These are phyloP conservation scores for Oligia latruncula DNA, from an alignment of 2,888 invertebrate genomes.

Conservation along the genomic window DNA sequence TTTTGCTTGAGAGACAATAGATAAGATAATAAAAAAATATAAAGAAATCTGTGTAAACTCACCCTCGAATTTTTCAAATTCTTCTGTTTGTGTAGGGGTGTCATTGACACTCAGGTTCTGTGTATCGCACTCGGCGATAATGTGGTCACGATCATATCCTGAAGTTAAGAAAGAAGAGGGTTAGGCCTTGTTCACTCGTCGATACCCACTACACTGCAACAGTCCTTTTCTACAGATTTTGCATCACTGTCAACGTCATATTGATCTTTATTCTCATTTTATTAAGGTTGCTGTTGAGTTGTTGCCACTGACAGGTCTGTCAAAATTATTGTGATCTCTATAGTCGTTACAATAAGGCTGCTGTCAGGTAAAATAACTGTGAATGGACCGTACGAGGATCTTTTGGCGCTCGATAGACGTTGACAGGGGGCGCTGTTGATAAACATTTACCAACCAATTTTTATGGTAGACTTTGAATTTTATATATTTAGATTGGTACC, in stretches of 20 bases:
- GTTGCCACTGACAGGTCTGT: too few species aligned
- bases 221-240: too few species aligned
- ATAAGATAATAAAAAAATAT: background rate
- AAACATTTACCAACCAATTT: too few species aligned
- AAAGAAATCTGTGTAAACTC: background rate
- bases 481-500: too few species aligned
- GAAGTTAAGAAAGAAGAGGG: background rate
- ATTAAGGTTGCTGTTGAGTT: too few species aligned
- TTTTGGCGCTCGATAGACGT: too few species aligned
- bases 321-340: too few species aligned
- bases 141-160: background rate
- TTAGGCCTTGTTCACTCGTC: background rate
- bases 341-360: too few species aligned
- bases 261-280: background rate
- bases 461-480: too few species aligned
- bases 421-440: too few species aligned
- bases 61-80: slow-evolving; percentile 8
- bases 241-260: background rate
- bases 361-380: too few species aligned
- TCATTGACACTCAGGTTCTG: background rate
- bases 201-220: background rate
- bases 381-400: too few species aligned
- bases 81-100: slow-evolving; percentile 31
- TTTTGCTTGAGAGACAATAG: background rate
- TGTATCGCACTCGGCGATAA: background rate